Evolutionary conservation across 2,113 vertebrate genomes (phyloP), one percentile per base, ranked within the genome.

Genomic region (Protomyctophum bolini): DNA sequence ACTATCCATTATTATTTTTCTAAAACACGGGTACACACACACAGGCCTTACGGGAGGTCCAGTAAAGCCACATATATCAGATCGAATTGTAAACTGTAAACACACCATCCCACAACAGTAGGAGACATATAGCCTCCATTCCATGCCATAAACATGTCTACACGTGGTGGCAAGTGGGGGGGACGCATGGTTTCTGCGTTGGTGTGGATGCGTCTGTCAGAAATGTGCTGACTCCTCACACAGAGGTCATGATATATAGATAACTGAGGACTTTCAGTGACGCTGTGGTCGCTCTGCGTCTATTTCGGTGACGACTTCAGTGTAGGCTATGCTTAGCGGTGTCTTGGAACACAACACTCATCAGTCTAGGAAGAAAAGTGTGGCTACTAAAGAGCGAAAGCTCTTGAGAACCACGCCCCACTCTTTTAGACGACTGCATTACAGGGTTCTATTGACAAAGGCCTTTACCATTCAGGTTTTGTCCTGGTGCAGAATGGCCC

Each of bases 171-270:
- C 59, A 10, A 57, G 67, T 21, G 59, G 72, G 63, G 11, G 65
- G 65, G 58, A 52, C 3, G 46, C 64, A 64, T 52, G 10, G 61
- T 65, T 66, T 73, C 60, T 72, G 75, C 73, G 49, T 15, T 9
- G 48, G 56, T 79, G 66, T 78, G 81, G 72, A 87, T 79, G 76
- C 60, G 56, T 72, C 63, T 33, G 58, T 74, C 56, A 83, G 74
- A 86, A 86, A 86, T 84, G 83, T 8, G 79, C 79, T 83, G 80
- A 85, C 80, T 88, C 76, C 29, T 66, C n/a, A 41, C 33, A 6
- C 33, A 57, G 73, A 72, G 80, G 78, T 77, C 9, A 63, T 6
- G 73, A 72, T 77, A 86, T 68, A 86, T 68, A 87, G 82, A 87
- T 87, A 84, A 85, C 86, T 15, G 75, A 79, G 80, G 73, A 83